These are phyloP conservation scores for Antheraea pernyi DNA, from an alignment of 1,140 invertebrate species.

Conservation along the genomic window DNA sequence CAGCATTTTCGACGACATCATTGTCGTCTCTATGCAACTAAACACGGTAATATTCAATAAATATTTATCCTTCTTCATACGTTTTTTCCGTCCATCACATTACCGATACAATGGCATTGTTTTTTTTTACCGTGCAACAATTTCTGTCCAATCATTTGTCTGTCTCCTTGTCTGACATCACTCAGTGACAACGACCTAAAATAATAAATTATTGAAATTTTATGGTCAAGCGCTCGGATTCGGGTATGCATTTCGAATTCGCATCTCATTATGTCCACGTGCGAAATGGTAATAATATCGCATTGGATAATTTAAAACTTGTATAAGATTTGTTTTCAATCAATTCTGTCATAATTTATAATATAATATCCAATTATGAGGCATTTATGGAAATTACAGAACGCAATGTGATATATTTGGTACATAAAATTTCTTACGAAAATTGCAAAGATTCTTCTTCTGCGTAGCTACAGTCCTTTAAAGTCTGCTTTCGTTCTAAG, in stretches of 20 bases:
- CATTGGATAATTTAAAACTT: too few species aligned
- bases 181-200: slow-evolving; percentile 69
- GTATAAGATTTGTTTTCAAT: too few species aligned
- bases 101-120: slow-evolving; percentile 60
- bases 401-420: too few species aligned
- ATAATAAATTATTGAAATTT: slow-evolving; percentile 71
- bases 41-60: slow-evolving; percentile 16
- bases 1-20: neutral
- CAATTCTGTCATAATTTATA: too few species aligned
- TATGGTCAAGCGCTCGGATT: slow-evolving; percentile 42
- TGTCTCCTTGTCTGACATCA: slow-evolving; percentile 64
- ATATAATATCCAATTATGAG: too few species aligned
- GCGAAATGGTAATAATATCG: neutral
- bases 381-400: too few species aligned
- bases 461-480: too few species aligned
- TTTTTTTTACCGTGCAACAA: slow-evolving; percentile 49
- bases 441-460: too few species aligned
- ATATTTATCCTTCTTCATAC: slow-evolving; percentile 48
- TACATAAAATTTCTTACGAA: too few species aligned
- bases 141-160: slow-evolving; percentile 58
- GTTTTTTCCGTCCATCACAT: slow-evolving; percentile 54
- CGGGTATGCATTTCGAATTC: slow-evolving; percentile 6
- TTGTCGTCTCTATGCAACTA: neutral
- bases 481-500: too few species aligned
- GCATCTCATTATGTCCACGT: slow-evolving; percentile 2